Percentiles rank a stretch among this genome's conserved stretches.
These are phyloP conservation scores for Megalurothrips usitatus DNA, from an alignment of 2,888 invertebrate genomes.

Conservation along the genomic window DNA sequence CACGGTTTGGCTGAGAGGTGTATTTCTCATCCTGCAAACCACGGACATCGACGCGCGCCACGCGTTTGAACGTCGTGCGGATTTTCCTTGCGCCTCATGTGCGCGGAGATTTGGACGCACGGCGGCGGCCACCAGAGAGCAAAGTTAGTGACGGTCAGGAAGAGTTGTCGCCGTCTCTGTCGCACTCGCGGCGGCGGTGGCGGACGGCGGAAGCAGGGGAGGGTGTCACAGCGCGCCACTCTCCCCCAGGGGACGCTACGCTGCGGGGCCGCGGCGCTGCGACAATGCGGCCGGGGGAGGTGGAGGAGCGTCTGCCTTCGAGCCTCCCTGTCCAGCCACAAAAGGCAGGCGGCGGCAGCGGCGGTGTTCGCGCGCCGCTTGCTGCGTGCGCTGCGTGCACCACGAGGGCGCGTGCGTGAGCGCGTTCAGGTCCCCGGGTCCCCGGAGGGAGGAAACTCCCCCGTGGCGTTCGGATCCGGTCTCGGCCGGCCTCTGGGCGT, in stretches of 20 bases:
- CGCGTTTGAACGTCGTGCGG: too few species aligned
- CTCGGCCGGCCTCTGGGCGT: background rate
- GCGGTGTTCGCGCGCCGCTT: background rate
- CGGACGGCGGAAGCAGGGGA: background rate
- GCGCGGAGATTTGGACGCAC: background rate
- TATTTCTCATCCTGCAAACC: too few species aligned
- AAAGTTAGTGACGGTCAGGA: background rate
- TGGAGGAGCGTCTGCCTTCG: too few species aligned
- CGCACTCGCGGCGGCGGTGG: background rate
- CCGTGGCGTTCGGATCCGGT: background rate
- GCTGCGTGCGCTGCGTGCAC: background rate
- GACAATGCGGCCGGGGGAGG: too few species aligned
- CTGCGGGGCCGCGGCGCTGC: too few species aligned
- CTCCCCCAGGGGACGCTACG: background rate
- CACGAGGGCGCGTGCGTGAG: background rate
- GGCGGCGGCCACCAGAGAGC: background rate
- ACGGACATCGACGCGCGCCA: too few species aligned
- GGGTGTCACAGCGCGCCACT: background rate
- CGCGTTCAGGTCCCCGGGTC: too few species aligned
- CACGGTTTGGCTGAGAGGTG: too few species aligned
- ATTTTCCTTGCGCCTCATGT: too few species aligned
- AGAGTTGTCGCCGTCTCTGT: background rate
- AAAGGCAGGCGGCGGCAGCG: background rate
- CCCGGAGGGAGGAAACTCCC: background rate
- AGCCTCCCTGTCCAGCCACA: background rate